Percentiles rank a stretch among this genome's conserved stretches.
phyloP scores from a whole-genome alignment of 1,140 invertebrate species.

The Drosophila teissieri region DNA sequence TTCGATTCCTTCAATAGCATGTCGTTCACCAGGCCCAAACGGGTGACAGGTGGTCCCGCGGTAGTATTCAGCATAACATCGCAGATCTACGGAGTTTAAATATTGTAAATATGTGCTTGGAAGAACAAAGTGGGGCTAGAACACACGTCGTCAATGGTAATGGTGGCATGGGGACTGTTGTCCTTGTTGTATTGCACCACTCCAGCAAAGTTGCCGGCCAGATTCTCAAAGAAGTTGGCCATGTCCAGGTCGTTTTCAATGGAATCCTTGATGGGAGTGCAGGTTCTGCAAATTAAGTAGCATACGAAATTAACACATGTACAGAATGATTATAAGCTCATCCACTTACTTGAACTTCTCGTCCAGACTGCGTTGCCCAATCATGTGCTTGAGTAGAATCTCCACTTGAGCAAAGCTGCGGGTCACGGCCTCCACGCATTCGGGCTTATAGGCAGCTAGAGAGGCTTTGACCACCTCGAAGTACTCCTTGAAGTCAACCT shows the following conservation, averaged over 20 bases:
- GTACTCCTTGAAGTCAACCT: constrained; percentile 94
- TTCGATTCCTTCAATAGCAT: constrained; percentile 89
- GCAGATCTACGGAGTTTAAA: constrained; percentile 86
- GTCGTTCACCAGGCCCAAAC: constrained; percentile 90
- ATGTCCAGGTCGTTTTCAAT: constrained; percentile 89
- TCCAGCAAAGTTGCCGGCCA: constrained; percentile 94
- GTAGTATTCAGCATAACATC: constrained; percentile 89
- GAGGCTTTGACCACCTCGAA: constrained; percentile 90
- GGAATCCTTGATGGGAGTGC: constrained; percentile 90
- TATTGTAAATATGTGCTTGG: neutral
- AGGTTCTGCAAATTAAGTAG: constrained; percentile 87
- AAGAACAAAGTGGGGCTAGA: too few species aligned
- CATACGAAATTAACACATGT: too few species aligned
- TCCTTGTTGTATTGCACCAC: constrained; percentile 98
- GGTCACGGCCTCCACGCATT: constrained; percentile 88
- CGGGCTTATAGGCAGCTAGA: constrained; percentile 86
- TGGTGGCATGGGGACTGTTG: constrained; percentile 90
- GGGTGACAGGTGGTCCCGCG: constrained; percentile 87
- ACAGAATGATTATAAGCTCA: too few species aligned
- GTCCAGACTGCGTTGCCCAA: constrained; percentile 88
- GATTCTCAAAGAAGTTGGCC: constrained; percentile 90
- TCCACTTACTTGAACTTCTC: constrained; percentile 88
- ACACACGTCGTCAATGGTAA: constrained; percentile 90
- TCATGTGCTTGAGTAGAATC: constrained; percentile 87
- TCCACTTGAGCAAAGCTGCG: constrained; percentile 88